A percentile compares a stretch with the other conserved stretches of the same genome.
Conservation (phyloP, 1,140 invertebrate genomes). For the Capitella teleta region DNA sequence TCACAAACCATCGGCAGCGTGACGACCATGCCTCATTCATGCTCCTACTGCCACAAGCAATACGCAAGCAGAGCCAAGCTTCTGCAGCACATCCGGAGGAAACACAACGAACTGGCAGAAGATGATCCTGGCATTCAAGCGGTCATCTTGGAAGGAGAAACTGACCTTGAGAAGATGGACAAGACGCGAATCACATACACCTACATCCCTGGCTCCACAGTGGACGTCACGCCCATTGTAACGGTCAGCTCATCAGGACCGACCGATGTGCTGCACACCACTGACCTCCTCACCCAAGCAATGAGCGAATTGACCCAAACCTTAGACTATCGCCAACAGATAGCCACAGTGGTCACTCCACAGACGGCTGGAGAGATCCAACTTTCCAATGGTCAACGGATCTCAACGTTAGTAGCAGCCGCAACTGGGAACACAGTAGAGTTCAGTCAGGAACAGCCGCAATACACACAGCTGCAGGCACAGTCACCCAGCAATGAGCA, state of each 20-base stretch:
- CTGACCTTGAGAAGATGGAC: not conserved
- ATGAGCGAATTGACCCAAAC: slow-evolving; percentile 38
- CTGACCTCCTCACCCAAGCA: slow-evolving; percentile 42
- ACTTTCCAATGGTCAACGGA: too few species aligned
- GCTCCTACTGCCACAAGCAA: slow-evolving; percentile 65
- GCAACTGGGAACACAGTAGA: too few species aligned
- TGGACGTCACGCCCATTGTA: slow-evolving; percentile 9
- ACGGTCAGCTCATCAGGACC: not conserved
- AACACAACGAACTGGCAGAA: slow-evolving; percentile 45
- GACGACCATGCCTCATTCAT: slow-evolving; percentile 60
- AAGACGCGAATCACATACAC: not conserved
- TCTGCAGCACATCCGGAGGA: slow-evolving; percentile 67
- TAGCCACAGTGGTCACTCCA: too few species aligned
- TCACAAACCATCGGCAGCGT: slow-evolving; percentile 62
- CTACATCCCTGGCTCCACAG: not conserved
- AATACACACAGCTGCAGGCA: too few species aligned
- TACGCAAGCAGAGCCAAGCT: slow-evolving; percentile 59
- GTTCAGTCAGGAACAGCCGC: too few species aligned
- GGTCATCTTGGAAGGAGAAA: not conserved
- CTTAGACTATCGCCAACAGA: slow-evolving; percentile 1
- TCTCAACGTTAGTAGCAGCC: too few species aligned
- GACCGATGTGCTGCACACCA: slow-evolving; percentile 14
- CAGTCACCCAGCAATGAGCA: too few species aligned
- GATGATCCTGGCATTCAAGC: not conserved
- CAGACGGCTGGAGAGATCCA: too few species aligned